Evolutionary conservation across 2,113 vertebrate genomes (phyloP), one percentile per base, ranked within the genome.

Genomic region (Microcebus ravelobensis): DNA sequence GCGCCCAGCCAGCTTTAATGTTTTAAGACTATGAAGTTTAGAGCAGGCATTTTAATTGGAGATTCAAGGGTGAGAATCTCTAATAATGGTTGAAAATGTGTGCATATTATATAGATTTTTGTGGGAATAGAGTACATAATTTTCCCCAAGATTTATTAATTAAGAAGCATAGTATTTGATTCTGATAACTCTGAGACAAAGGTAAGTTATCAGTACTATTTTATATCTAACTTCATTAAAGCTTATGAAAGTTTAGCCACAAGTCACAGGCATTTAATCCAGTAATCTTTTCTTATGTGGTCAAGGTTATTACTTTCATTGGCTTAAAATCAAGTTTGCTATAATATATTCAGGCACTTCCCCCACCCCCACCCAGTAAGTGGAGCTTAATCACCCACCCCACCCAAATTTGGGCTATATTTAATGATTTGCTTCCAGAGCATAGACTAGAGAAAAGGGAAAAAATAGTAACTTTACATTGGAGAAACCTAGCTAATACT

Each of bases 161-260:
- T 88, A 61, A 59, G 14, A 97, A 87, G 27, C 52, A 52, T 59
- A 87, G 29, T 76, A 25, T 86, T 94, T 95, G 48, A 73, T 88
- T 95, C 17, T 42, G 55, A 76, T 39, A 94, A 65, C 63, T 88
- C n/a, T 86, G 84, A 95, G 59, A 87, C 82, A 87, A 96, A 95
- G 31, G 14, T 65, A 92, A 76, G 82, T 93, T 61, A 61, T 91
- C 81, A 77, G 34, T 89, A 85, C 3, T 36, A n/a, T 77, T 92
- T 97, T 82, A 86, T 77, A 50, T 23, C 15, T 84, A 55, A 94
- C 50, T 94, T 96, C 25, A 61, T 50, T 55, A 18, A 92, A 29
- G 11, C 45, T 71, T 3, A 50, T 63, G 12, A 61, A 88, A 77
- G 9, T 90, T 92, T 90, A 82, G 57, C 50, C 36, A 87, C 17